phyloP scores from a whole-genome alignment of 1,140 invertebrate genomes.

The Plectus sambesii region DNA sequence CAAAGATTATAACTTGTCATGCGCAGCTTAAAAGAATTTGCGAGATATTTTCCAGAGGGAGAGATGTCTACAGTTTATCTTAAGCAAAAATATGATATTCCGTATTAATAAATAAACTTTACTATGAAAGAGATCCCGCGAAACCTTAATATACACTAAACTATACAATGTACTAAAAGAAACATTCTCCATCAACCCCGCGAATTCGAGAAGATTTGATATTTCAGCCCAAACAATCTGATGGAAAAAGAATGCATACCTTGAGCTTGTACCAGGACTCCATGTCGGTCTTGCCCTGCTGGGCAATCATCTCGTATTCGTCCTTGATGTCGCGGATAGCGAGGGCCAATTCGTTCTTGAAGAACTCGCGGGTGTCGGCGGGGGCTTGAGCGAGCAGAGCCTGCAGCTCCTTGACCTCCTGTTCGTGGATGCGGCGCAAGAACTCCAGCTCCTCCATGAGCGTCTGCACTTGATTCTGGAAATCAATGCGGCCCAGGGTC shows the following conservation, averaged over 20 bases:
- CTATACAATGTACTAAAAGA: too few species aligned
- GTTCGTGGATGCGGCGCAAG: constrained; percentile 15
- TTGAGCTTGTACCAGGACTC: constrained; percentile 20
- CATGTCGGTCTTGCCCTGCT: constrained; percentile 41
- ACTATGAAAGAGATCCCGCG: too few species aligned
- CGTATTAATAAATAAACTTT: too few species aligned
- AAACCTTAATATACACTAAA: too few species aligned
- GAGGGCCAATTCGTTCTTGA: constrained; percentile 48
- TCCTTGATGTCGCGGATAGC: constrained; percentile 49
- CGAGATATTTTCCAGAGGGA: neutral
- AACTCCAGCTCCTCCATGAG: constrained; percentile 34
- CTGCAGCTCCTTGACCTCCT: constrained; percentile 50
- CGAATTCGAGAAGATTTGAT: too few species aligned
- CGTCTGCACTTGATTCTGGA: constrained; percentile 41
- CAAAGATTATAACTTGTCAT: neutral
- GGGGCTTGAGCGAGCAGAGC: constrained; percentile 46
- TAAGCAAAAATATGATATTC: too few species aligned
- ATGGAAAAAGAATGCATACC: neutral
- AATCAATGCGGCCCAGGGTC: constrained; percentile 38
- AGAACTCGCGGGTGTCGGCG: constrained; percentile 26
- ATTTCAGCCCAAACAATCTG: too few species aligned
- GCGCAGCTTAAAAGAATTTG: too few species aligned
- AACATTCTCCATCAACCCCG: too few species aligned
- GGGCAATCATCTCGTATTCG: constrained; percentile 48
- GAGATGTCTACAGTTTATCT: too few species aligned